phyloP scores from a whole-genome alignment of 1,140 invertebrate genomes.

The Ceratitis capitata region DNA sequence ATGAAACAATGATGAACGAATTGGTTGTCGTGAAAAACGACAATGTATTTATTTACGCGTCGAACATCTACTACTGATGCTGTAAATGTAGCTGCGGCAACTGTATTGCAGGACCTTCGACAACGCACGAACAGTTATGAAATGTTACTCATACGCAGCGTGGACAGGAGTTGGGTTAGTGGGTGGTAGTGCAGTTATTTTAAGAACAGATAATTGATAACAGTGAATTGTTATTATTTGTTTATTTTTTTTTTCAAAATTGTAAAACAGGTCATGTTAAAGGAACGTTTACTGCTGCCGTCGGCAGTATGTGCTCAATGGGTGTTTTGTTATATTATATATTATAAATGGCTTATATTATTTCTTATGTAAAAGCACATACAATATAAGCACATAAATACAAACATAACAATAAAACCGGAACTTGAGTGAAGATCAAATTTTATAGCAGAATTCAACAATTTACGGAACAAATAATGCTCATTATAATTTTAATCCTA shows the following conservation, averaged over 20 bases:
- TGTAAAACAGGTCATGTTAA: no score
- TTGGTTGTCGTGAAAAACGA: conserved; percentile 8
- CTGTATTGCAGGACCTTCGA: neutral
- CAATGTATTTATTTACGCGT: neutral
- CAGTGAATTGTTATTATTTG: no score
- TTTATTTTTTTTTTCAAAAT: neutral
- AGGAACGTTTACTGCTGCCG: no score
- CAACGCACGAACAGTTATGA: neutral
- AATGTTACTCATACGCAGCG: neutral
- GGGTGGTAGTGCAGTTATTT: neutral
- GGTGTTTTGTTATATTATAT: no score
- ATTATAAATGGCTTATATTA: no score
- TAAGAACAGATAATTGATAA: neutral
- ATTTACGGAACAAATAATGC: no score
- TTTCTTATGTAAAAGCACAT: neutral
- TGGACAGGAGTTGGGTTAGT: neutral
- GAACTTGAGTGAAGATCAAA: no score
- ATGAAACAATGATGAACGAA: conserved; percentile 33
- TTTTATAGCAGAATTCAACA: no score
- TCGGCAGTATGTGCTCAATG: no score
- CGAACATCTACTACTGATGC: neutral
- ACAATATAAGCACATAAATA: neutral
- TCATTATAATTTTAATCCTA: no score
- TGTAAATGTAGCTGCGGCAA: neutral
- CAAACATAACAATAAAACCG: no score